Evolutionary conservation across 2,888 invertebrate species (phyloP).

Genomic region (Hartigia nigra): DNA sequence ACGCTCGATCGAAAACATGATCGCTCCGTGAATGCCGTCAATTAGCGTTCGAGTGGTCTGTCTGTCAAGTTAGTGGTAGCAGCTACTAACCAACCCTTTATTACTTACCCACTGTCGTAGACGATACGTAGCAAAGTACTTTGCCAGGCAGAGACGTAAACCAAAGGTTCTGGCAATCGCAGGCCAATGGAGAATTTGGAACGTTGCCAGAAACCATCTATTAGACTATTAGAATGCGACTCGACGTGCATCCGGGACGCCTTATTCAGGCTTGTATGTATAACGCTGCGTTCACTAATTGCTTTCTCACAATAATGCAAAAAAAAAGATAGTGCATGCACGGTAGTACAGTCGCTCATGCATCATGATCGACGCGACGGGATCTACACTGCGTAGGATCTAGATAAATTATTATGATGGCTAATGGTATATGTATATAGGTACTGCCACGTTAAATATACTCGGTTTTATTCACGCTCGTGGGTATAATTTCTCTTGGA

Average conservation of each 20-base stretch:
- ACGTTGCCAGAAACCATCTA: slow-evolving; percentile 44
- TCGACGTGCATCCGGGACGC: slow-evolving; percentile 33
- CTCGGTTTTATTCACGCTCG: neutral
- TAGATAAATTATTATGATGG: slow-evolving; percentile 6
- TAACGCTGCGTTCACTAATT: slow-evolving; percentile 43
- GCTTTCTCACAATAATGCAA: slow-evolving; percentile 35
- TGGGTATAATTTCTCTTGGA: neutral
- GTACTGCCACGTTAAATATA: neutral
- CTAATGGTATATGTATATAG: neutral
- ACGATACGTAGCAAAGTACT: neutral
- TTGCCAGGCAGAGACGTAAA: neutral
- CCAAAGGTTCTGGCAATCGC: neutral
- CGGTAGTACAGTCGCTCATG: neutral
- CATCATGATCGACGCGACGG: neutral
- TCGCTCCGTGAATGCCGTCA: slow-evolving; percentile 37
- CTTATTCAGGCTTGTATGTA: slow-evolving; percentile 34
- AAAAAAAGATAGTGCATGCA: neutral
- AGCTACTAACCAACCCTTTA: neutral
- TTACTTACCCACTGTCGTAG: neutral
- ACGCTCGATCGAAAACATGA: slow-evolving; percentile 47
- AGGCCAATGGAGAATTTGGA: slow-evolving; percentile 36
- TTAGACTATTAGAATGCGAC: slow-evolving; percentile 37
- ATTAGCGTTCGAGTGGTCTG: slow-evolving; percentile 37
- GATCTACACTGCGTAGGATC: neutral
- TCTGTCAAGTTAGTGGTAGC: slow-evolving; percentile 17